phyloP scores from a whole-genome alignment of 2,797 vertebrate species.

The Galaxias olidus region DNA sequence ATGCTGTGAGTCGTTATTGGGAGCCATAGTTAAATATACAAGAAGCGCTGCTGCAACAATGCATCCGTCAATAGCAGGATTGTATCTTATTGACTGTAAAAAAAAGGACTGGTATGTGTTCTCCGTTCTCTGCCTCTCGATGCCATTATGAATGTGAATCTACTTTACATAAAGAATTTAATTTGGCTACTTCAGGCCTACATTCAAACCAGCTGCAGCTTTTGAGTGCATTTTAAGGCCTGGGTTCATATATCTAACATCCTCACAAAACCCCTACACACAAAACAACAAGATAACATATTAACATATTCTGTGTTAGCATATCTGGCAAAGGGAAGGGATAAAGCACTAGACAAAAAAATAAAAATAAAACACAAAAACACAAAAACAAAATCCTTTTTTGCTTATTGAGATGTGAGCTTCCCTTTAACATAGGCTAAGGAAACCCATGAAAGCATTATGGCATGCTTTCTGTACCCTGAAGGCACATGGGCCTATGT shows the following conservation, averaged over 20 bases:
- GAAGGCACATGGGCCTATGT: constrained; percentile 41
- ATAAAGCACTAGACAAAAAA: too few relatives aligned
- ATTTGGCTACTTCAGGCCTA: too few relatives aligned
- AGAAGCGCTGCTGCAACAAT: too few relatives aligned
- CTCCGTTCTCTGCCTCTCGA: too few relatives aligned
- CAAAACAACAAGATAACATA: neutral
- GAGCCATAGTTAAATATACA: too few relatives aligned
- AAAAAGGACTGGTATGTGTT: too few relatives aligned
- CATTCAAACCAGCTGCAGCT: too few relatives aligned
- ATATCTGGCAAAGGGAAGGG: constrained; percentile 19
- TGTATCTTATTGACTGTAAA: too few relatives aligned
- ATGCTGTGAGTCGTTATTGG: too few relatives aligned
- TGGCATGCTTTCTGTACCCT: constrained; percentile 41
- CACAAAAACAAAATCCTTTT: constrained; percentile 22
- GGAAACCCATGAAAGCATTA: constrained; percentile 41
- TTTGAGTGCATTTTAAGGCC: neutral
- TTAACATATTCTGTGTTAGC: constrained; percentile 15
- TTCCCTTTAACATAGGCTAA: constrained; percentile 36
- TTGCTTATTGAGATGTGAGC: constrained; percentile 40
- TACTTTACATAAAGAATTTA: too few relatives aligned
- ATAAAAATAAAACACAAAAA: neutral
- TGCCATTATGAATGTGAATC: too few relatives aligned
- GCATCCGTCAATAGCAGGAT: too few relatives aligned
- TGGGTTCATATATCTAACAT: neutral
- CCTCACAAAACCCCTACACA: constrained; percentile 4